phyloP scores from a whole-genome alignment of 1,140 invertebrate genomes.

The Hormaphis cornu region DNA sequence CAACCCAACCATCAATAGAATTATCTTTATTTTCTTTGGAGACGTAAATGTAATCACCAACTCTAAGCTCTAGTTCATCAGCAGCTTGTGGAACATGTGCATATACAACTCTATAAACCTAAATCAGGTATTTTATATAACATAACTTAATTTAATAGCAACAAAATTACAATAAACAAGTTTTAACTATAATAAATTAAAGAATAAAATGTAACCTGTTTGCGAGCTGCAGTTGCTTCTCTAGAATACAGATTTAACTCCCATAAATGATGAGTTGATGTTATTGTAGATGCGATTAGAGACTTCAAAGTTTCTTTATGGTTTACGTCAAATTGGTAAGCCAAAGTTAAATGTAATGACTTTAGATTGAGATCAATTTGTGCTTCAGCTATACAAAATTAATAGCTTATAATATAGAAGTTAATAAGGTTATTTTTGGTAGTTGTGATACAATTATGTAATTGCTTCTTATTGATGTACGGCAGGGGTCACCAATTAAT shows the following conservation, averaged over 20 bases:
- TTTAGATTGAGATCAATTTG: constrained; percentile 67
- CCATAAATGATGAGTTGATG: constrained; percentile 59
- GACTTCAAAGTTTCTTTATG: constrained; percentile 62
- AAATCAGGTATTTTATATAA: constrained; percentile 30
- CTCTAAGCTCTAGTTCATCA: constrained; percentile 74
- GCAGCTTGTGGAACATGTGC: constrained; percentile 63
- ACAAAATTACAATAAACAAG: too few relatives aligned
- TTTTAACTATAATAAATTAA: constrained; percentile 34
- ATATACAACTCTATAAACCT: constrained; percentile 73
- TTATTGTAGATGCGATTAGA: constrained; percentile 58
- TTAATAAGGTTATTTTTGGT: too few relatives aligned
- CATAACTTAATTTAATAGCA: background rate
- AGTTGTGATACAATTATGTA: too few relatives aligned
- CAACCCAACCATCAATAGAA: constrained; percentile 75
- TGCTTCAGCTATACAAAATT: constrained; percentile 48
- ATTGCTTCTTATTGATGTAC: too few relatives aligned
- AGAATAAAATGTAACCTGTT: constrained; percentile 52
- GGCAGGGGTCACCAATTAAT: too few relatives aligned
- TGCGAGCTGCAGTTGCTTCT: constrained; percentile 61
- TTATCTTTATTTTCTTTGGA: constrained; percentile 58
- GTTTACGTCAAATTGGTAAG: constrained; percentile 70
- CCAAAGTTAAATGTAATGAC: constrained; percentile 75
- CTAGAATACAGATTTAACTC: constrained; percentile 77
- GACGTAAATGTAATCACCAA: constrained; percentile 78
- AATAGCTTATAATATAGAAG: background rate